Conservation (phyloP, 1,140 invertebrate species). For the Teleopsis dalmanni region DNA sequence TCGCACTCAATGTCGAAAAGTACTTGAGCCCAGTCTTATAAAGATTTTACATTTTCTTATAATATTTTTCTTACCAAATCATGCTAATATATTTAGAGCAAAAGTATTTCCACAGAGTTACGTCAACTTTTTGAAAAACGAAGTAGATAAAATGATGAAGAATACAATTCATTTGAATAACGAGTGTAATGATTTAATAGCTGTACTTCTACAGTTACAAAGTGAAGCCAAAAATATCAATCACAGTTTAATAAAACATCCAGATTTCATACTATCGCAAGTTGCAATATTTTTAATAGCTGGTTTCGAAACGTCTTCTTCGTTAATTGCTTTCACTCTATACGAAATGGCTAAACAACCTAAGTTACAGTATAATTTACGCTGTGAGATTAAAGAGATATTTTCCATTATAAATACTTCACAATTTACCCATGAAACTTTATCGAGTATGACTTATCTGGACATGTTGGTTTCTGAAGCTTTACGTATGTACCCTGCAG, state of each 20-base stretch:
- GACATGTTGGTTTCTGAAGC: conserved; percentile 49
- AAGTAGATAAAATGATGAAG: conserved; percentile 24
- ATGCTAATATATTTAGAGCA: conserved; percentile 17
- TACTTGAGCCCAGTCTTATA: conserved; percentile 38
- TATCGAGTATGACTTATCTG: conserved; percentile 44
- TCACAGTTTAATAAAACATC: conserved; percentile 41
- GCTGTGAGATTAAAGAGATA: conserved; percentile 47
- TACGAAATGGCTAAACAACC: conserved; percentile 53
- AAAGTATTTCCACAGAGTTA: conserved; percentile 30
- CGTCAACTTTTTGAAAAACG: conserved; percentile 28
- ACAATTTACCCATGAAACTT: conserved; percentile 37
- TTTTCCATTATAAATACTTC: conserved; percentile 17
- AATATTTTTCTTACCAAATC: conserved; percentile 44
- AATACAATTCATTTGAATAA: too few relatives aligned
- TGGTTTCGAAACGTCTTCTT: conserved; percentile 59
- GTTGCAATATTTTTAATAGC: conserved; percentile 54
- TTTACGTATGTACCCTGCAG: conserved; percentile 53
- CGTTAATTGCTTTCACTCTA: conserved; percentile 48
- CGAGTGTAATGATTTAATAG: conserved; percentile 49
- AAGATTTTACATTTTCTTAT: conserved; percentile 37
- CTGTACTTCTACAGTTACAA: conserved; percentile 46
- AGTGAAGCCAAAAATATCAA: conserved; percentile 29
- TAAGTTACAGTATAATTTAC: conserved; percentile 48
- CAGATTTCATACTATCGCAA: conserved; percentile 57
- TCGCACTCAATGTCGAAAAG: conserved; percentile 36